phyloP scores from a whole-genome alignment of 2,113 vertebrate genomes.

The cattle (Bos taurus) region DNA sequence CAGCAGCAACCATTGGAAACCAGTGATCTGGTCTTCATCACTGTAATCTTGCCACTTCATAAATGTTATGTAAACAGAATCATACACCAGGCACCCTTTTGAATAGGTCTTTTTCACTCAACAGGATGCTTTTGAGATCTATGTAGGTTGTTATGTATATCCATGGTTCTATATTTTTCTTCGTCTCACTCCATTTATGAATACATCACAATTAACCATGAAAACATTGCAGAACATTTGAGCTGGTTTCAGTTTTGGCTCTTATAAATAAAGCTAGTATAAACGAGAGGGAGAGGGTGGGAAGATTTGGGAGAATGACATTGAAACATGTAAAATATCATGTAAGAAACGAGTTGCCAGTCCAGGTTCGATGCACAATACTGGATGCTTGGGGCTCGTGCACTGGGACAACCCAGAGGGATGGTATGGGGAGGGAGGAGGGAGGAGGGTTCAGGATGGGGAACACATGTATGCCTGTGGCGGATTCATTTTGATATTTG shows the following conservation, averaged over 20 bases:
- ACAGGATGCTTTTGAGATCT: neutral
- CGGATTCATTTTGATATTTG: no score
- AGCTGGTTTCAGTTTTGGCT: neutral
- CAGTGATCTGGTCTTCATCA: neutral
- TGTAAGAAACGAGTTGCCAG: no score
- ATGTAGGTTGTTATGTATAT: neutral
- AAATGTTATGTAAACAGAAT: neutral
- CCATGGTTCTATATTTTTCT: neutral
- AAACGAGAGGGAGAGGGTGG: no score
- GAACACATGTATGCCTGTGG: no score
- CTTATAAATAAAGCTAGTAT: neutral
- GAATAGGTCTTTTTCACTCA: neutral
- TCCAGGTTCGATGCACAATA: no score
- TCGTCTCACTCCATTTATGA: neutral
- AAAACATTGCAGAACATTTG: neutral
- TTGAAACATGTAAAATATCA: no score
- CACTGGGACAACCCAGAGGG: no score
- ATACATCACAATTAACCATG: neutral
- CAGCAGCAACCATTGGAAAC: neutral
- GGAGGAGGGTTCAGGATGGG: no score
- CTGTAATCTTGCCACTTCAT: neutral
- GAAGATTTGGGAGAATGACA: no score
- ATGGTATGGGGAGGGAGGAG: no score
- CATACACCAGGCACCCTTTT: neutral
- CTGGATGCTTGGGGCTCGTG: no score